A percentile compares a stretch with the other conserved stretches of the same genome.
Conservation (phyloP, 2,888 invertebrate genomes). For the Pterostichus niger region DNA sequence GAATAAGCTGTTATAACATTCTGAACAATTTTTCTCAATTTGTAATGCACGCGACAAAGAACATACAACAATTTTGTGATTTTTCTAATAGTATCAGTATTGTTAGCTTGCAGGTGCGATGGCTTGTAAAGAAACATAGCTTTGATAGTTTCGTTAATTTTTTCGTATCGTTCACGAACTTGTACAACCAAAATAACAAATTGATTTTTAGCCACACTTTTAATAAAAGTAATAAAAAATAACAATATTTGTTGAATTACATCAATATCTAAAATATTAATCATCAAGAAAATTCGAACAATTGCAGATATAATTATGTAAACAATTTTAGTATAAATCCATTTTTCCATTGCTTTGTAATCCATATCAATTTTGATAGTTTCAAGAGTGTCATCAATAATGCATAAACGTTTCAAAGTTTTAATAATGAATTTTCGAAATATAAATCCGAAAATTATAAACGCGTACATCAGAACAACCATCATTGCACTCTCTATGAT, state of each 20-base stretch:
- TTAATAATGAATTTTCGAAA: conserved; percentile 59
- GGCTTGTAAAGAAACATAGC: conserved; percentile 62
- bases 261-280: conserved; percentile 69
- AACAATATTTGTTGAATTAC: conserved; percentile 69
- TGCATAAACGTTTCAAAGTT: conserved; percentile 60
- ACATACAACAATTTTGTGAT: conserved; percentile 69
- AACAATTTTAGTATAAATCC: conserved; percentile 65
- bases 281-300: conserved; percentile 68
- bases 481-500: conserved; percentile 57
- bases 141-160: conserved; percentile 70
- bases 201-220: conserved; percentile 71
- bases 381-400: conserved; percentile 69
- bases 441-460: conserved; percentile 56
- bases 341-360: conserved; percentile 68
- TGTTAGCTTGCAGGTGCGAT: conserved; percentile 27
- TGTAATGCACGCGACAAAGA: conserved; percentile 72
- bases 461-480: conserved; percentile 54
- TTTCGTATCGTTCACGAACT: conserved; percentile 69
- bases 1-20: conserved; percentile 71
- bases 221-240: conserved; percentile 70
- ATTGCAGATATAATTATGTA: conserved; percentile 68
- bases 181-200: conserved; percentile 71
- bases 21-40: conserved; percentile 70
- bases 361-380: conserved; percentile 68
- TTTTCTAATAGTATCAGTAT: conserved; percentile 52